Evolutionary conservation across 2,113 vertebrate species (phyloP).

Genomic region (Gracilinanus agilis): DNA sequence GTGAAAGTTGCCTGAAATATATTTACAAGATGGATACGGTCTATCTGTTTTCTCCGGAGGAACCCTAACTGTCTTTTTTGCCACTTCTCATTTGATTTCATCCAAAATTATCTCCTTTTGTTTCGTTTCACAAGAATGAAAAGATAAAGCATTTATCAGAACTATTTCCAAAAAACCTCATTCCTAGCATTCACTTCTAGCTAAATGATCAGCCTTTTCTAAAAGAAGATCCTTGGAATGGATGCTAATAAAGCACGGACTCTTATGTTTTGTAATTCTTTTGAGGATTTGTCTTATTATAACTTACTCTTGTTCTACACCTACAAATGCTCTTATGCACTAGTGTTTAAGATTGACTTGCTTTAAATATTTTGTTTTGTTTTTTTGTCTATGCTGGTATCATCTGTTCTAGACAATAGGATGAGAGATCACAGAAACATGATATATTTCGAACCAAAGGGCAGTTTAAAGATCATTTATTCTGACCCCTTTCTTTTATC

Average conservation of each 20-base stretch:
- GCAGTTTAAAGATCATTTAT: background rate
- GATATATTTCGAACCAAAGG: background rate
- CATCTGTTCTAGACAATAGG: background rate
- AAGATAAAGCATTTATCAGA: conserved; percentile 52
- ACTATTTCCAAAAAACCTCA: conserved; percentile 42
- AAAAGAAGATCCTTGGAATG: background rate
- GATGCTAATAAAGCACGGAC: background rate
- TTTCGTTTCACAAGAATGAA: conserved; percentile 55
- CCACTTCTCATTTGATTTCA: conserved; percentile 49
- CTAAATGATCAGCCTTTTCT: conserved; percentile 40
- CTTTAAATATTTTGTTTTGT: background rate
- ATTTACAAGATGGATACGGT: conserved; percentile 49
- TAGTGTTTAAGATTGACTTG: background rate
- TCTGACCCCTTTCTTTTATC: background rate
- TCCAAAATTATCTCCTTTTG: conserved; percentile 54
- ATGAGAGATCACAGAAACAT: background rate
- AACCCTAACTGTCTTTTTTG: conserved; percentile 44
- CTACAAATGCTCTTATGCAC: background rate
- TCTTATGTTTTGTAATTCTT: conserved; percentile 43
- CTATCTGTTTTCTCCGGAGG: conserved; percentile 51
- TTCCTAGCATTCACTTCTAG: conserved; percentile 20
- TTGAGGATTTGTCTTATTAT: background rate
- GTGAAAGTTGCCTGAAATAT: conserved; percentile 58
- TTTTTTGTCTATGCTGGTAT: background rate
- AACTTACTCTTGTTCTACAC: background rate